Base-by-base conservation (phyloP, 2,888 invertebrate genomes). In the Anoplius nigerrimus region DNA sequence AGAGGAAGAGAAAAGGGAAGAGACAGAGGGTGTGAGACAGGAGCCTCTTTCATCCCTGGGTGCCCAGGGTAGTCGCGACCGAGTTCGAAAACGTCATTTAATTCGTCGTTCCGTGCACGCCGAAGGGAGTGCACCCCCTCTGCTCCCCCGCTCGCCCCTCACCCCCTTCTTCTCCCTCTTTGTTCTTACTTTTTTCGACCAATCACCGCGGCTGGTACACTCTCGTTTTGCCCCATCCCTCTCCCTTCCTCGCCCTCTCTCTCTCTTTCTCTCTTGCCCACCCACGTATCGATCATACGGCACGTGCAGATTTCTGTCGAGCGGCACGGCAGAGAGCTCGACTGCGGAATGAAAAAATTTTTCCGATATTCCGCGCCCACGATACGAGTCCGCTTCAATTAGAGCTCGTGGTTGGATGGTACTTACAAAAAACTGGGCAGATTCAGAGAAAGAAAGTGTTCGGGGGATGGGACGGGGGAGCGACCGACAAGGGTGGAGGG, bases 381-480 rank as follows among this genome's bases (percentile, higher is more conserved):
- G 55, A 24, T 54, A 34, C 71, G 68, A 73, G 65, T 70, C 71
- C 75, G 78, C 76, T 81, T 81, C 78, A 80, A 82, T 82, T 82
- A 82, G 76, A 81, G 67, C 73, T 78, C 72, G 73, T 66, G 71
- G 71, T 76, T 78, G 79, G 81, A 80, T 78, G 74, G 76, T 76
- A 77, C 78, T 76, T 71, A 70, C 54, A 63, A 65, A 65, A 69
- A 20, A 51, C 22, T 52, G 34, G 42, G 54, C 43, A 53, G 66
- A 68, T 58, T 24, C 62, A 53, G 27, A 24, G 56, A 45, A 62
- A 16, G 34, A 13, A 34, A 34, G 11, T 6, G 34, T 34, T 34
- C 34, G 34, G 6, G 42, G 60, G 54, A 51, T 18, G 34, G 34
- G 22, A 27, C 18, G 51, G 16, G n/a, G 45, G 11, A 57, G 57